Conservation (phyloP, 2,888 invertebrate genomes). For the Pachydiplax longipennis region DNA sequence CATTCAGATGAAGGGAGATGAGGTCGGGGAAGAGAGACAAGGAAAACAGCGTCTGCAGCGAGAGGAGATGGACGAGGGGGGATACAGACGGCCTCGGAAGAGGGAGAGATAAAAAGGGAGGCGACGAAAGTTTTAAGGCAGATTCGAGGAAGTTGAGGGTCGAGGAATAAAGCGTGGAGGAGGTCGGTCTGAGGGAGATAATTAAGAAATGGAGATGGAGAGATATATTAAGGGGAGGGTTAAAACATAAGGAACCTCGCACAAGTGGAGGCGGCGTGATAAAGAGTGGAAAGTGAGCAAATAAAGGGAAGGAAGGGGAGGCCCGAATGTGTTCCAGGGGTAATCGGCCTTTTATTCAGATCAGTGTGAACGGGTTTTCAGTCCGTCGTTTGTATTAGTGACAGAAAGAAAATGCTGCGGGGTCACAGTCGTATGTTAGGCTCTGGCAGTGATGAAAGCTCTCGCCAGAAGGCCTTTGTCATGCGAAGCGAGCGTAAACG, state of each 20-base stretch:
- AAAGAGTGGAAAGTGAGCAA: not conserved
- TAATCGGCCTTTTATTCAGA: slow-evolving; percentile 22
- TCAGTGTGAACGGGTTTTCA: not conserved
- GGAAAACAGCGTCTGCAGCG: not conserved
- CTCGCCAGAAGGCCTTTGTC: slow-evolving; percentile 6
- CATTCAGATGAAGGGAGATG: not conserved
- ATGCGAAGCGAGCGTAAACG: slow-evolving; percentile 22
- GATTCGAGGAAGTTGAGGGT: not conserved
- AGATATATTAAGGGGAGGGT: not conserved
- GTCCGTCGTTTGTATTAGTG: slow-evolving; percentile 22
- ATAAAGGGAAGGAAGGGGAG: not conserved
- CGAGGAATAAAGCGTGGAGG: not conserved
- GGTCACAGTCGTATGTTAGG: not conserved
- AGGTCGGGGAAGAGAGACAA: not conserved
- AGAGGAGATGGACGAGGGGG: not conserved
- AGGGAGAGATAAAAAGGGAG: not conserved
- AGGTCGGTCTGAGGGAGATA: not conserved
- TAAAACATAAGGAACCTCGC: not conserved
- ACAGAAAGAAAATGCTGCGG: slow-evolving; percentile 1
- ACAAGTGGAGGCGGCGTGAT: not conserved
- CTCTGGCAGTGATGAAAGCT: slow-evolving; percentile 28
- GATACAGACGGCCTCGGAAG: not conserved
- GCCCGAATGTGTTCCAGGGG: not conserved
- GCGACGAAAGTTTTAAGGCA: not conserved
- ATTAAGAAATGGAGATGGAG: not conserved